Evolutionary conservation across 2,888 invertebrate genomes (phyloP).

Genomic region (Euclidia mi): DNA sequence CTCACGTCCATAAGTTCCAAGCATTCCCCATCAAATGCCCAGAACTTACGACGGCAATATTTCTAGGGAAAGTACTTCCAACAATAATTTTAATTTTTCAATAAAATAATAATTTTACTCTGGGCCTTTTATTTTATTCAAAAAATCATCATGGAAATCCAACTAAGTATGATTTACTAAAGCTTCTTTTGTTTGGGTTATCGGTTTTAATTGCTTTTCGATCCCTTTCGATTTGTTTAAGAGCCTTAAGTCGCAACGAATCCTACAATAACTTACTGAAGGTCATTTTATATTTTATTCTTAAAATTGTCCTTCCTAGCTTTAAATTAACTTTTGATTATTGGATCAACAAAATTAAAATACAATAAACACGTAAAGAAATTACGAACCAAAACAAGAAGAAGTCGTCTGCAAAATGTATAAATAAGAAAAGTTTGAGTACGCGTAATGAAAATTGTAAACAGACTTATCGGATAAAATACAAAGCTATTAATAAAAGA

Average conservation of each 20-base stretch:
- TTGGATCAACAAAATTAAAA: no score
- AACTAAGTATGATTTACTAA: constrained; percentile 42
- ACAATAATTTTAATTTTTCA: no score
- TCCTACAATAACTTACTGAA: constrained; percentile 15
- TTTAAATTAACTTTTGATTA: background rate
- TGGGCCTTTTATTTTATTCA: constrained; percentile 27
- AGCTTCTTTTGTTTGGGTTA: constrained; percentile 50
- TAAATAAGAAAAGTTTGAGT: no score
- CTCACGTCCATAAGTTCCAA: background rate
- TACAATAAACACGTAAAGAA: no score
- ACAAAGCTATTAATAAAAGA: constrained; percentile 6
- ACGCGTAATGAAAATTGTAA: no score
- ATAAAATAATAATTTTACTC: constrained; percentile 4
- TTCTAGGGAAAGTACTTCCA: background rate
- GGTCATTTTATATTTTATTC: constrained; percentile 9
- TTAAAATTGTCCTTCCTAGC: background rate
- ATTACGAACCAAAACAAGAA: no score
- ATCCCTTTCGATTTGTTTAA: constrained; percentile 41
- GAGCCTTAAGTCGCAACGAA: constrained; percentile 28
- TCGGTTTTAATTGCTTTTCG: constrained; percentile 53
- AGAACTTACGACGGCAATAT: no score
- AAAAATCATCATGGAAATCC: constrained; percentile 21
- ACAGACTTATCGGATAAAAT: background rate
- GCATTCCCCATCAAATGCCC: no score
- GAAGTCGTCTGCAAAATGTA: no score